Base-by-base conservation (phyloP, 2,797 vertebrate species). In the Cephalopachus bancanus region DNA sequence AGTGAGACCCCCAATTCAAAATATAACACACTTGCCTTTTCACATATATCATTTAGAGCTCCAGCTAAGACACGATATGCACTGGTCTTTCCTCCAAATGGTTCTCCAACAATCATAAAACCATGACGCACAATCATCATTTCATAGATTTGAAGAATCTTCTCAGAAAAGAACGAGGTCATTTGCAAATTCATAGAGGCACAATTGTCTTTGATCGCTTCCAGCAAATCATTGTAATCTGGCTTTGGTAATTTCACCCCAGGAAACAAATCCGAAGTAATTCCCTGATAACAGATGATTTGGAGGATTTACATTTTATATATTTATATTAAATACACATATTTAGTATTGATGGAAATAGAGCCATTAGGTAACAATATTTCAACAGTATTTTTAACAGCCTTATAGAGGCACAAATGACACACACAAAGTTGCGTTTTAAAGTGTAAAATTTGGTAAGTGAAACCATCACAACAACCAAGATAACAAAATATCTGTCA, bases 91-190 rank as follows among this genome's bases (percentile, higher is more conserved):
- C 99, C 99, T 83, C 99, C 99, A 86, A 99, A 99, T 0, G 99
- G 99, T 90, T 99, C 99, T 24, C 99, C 99, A 85, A 99, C 99
- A 89, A 99, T 98, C 99, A 99, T 99, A 97, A 99, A 99, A 86
- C 99, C 99, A 5, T 99, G 99, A 28, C 99, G 99, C 55, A 99
- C 99, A 55, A 99, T 99, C 99, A 99, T 99, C 99, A 99, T 99
- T 98, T 99, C 99, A 75, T 98, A 99, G 96, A 99, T 99, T 98
- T 99, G 99, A 88, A 99, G 98, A 97, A 99, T 99, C 98, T 99
- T 99, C 98, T 99, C 99, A 1, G 98, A 96, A 97, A 99, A 99
- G 96, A 99, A 98, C 0, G 98, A 94, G 0, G 99, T 99, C 98
- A 99, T 98, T 97, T 99, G 99, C 91, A 99, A 98, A 98, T 99